Conservation (phyloP, 2,113 vertebrate species). For the Poecilia latipinna region DNA sequence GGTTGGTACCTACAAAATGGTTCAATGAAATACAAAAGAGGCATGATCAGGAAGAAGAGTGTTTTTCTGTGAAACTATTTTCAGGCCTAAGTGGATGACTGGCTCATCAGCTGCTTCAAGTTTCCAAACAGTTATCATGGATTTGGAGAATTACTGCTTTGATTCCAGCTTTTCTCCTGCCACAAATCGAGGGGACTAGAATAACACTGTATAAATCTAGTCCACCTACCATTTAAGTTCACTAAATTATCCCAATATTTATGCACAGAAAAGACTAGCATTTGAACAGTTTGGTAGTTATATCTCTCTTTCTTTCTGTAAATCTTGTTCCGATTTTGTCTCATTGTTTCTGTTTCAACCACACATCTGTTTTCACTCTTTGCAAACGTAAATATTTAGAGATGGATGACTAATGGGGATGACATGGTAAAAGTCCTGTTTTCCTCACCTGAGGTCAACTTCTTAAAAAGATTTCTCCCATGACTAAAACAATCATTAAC, state of each 20-base stretch:
- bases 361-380: neutral
- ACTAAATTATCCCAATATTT: too few species aligned
- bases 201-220: too few species aligned
- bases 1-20: neutral
- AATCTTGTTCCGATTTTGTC: neutral
- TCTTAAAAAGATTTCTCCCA: slow-evolving; percentile 18
- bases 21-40: too few species aligned
- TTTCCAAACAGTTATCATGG: neutral
- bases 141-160: neutral
- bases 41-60: neutral
- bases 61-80: neutral
- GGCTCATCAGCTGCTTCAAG: neutral
- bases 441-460: slow-evolving; percentile 19
- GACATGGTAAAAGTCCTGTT: slow-evolving; percentile 4
- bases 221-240: too few species aligned
- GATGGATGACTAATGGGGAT: slow-evolving; percentile 8
- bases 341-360: neutral
- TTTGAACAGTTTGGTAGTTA: too few species aligned
- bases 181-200: neutral
- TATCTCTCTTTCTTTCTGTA: neutral
- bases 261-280: too few species aligned
- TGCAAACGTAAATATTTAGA: neutral
- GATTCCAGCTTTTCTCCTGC: neutral
- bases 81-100: neutral
- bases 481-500: slow-evolving; percentile 58